phyloP scores from a whole-genome alignment of 1,140 invertebrate genomes.

The Tetragnatha versicolor region DNA sequence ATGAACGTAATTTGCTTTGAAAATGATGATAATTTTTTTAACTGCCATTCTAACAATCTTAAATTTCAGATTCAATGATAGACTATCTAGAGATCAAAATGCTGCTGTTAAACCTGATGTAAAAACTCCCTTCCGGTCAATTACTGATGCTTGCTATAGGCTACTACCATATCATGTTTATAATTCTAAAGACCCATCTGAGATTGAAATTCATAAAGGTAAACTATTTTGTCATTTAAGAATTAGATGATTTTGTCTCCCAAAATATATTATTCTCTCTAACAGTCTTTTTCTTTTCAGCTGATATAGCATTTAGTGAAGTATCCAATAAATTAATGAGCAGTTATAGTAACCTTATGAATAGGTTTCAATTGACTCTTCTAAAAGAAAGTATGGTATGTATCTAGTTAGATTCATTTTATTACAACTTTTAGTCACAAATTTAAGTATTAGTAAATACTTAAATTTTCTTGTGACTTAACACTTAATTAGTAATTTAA shows the following conservation, averaged over 20 bases:
- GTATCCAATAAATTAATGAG: conserved; percentile 76
- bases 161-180: conserved; percentile 84
- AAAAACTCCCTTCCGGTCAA: conserved; percentile 75
- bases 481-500: too few species aligned
- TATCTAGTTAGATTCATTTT: too few species aligned
- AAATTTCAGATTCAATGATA: conserved; percentile 68
- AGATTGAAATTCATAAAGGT: conserved; percentile 73
- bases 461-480: too few species aligned
- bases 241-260: not conserved
- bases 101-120: conserved; percentile 79
- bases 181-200: conserved; percentile 73
- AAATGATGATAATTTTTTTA: too few species aligned
- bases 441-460: too few species aligned
- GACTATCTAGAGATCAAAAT: conserved; percentile 79
- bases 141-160: conserved; percentile 79
- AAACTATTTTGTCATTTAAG: not conserved
- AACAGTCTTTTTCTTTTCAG: conserved; percentile 61
- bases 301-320: conserved; percentile 78
- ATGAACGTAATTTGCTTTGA: too few species aligned
- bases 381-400: conserved; percentile 84
- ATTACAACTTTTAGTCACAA: too few species aligned
- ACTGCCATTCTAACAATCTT: too few species aligned
- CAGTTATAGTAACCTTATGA: conserved; percentile 77
- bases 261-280: not conserved
- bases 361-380: conserved; percentile 80